Evolutionary conservation across 2,888 invertebrate genomes (phyloP).

Genomic region (Tenthredo notha): DNA sequence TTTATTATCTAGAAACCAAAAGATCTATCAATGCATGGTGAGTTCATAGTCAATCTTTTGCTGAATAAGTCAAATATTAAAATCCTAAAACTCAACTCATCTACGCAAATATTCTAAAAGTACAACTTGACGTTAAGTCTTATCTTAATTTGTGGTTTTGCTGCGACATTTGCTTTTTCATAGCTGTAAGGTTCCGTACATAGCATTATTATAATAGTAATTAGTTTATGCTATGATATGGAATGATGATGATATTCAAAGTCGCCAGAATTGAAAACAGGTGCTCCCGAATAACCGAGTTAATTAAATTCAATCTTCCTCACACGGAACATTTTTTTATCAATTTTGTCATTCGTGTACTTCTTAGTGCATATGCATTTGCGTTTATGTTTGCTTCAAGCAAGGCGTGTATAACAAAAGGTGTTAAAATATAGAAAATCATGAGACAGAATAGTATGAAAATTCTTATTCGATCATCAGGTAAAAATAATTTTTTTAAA

Average conservation of each 20-base stretch:
- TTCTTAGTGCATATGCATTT: neutral
- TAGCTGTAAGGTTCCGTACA: constrained; percentile 1
- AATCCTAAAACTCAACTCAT: constrained; percentile 3
- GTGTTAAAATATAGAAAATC: constrained; percentile 28
- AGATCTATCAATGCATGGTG: constrained; percentile 39
- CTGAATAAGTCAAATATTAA: constrained; percentile 36
- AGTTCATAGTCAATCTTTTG: constrained; percentile 40
- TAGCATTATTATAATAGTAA: constrained; percentile 8
- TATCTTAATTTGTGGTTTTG: constrained; percentile 41
- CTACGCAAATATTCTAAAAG: constrained; percentile 34
- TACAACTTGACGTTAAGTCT: constrained; percentile 37
- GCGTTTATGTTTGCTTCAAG: neutral
- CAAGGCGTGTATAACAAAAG: neutral
- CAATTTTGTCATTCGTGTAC: neutral
- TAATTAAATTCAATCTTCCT: neutral
- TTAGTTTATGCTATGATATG: constrained; percentile 12
- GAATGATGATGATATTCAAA: constrained; percentile 37
- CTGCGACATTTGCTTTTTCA: constrained; percentile 49
- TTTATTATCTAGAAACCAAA: constrained; percentile 46
- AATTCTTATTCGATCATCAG: constrained; percentile 18
- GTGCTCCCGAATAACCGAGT: constrained; percentile 15
- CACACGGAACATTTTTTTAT: neutral
- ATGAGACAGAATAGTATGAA: neutral
- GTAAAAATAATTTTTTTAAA: neutral
- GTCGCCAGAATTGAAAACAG: constrained; percentile 19